A percentile compares a stretch with the other conserved stretches of the same genome.
These are phyloP conservation scores for Leptodactylus fallax DNA, from an alignment of 2,797 vertebrate genomes.

Conservation along the genomic window DNA sequence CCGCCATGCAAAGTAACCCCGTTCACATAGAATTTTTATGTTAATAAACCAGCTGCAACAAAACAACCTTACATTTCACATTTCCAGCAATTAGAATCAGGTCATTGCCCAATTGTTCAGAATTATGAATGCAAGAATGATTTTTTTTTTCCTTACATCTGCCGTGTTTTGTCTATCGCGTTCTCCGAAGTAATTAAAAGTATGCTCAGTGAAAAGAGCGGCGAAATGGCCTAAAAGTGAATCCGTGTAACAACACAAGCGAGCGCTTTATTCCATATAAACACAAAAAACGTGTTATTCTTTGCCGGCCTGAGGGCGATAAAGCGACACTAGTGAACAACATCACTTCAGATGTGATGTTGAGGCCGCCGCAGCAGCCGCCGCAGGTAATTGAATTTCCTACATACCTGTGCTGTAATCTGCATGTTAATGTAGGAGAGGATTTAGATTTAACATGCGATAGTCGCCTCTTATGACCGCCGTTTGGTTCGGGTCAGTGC, in stretches of 20 bases:
- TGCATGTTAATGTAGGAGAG: neutral
- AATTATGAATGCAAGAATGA: conserved; percentile 60
- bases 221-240: conserved; percentile 30
- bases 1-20: neutral
- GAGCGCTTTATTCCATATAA: conserved; percentile 18
- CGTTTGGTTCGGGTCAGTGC: neutral
- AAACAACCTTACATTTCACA: conserved; percentile 40
- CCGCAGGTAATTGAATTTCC: neutral
- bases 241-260: conserved; percentile 38
- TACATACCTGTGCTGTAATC: neutral
- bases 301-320: conserved; percentile 15
- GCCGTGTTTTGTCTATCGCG: conserved; percentile 50
- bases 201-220: conserved; percentile 24
- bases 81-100: conserved; percentile 57
- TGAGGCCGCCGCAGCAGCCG: neutral
- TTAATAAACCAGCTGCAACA: conserved; percentile 43
- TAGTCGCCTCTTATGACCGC: neutral
- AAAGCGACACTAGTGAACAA: conserved; percentile 30
- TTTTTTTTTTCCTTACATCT: conserved; percentile 54
- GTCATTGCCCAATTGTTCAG: conserved; percentile 58
- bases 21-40: conserved; percentile 27
- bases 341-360: neutral
- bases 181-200: conserved; percentile 60
- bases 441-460: neutral
- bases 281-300: conserved; percentile 29